Percentiles rank a stretch among this genome's conserved stretches.
Conservation (phyloP, 2,888 invertebrate species). For the Petrophora chlorosata region DNA sequence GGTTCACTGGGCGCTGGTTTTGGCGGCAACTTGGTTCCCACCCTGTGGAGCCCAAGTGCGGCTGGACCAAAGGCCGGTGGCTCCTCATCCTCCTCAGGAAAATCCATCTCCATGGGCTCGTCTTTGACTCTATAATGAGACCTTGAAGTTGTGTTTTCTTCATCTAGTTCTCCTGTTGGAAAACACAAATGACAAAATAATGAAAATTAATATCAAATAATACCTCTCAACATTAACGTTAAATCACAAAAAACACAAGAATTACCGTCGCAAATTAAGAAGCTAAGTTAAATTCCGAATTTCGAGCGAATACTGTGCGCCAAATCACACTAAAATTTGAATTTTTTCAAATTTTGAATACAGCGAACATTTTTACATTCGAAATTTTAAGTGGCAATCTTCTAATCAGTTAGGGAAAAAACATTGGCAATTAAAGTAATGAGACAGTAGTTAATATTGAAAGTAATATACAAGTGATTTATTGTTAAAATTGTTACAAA, state of each 20-base stretch:
- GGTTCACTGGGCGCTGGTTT: conserved; percentile 89
- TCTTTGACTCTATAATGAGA: conserved; percentile 75
- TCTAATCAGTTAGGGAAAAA: not conserved
- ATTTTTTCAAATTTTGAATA: conserved; percentile 83
- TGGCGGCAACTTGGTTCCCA: conserved; percentile 89
- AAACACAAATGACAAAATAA: conserved; percentile 36
- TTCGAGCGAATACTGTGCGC: conserved; percentile 57
- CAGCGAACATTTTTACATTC: conserved; percentile 50
- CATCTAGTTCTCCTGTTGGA: conserved; percentile 63
- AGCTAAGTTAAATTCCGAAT: conserved; percentile 43
- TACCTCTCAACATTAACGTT: not conserved
- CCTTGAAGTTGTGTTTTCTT: conserved; percentile 54
- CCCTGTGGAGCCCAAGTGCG: conserved; percentile 91
- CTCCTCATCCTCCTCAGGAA: conserved; percentile 87
- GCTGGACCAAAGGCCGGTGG: conserved; percentile 90
- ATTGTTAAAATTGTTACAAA: conserved; percentile 36
- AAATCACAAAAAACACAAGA: not conserved
- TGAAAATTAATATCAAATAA: not conserved
- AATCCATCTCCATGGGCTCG: conserved; percentile 85
- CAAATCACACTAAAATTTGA: conserved; percentile 75
- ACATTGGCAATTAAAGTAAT: not conserved
- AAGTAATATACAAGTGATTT: not conserved
- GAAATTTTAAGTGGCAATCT: conserved; percentile 20
- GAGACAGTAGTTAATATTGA: not conserved
- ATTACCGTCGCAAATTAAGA: conserved; percentile 10